A percentile compares a stretch with the other conserved stretches of the same genome.
phyloP scores from a whole-genome alignment of 2,113 vertebrate genomes.

The Colossoma macropomum region DNA sequence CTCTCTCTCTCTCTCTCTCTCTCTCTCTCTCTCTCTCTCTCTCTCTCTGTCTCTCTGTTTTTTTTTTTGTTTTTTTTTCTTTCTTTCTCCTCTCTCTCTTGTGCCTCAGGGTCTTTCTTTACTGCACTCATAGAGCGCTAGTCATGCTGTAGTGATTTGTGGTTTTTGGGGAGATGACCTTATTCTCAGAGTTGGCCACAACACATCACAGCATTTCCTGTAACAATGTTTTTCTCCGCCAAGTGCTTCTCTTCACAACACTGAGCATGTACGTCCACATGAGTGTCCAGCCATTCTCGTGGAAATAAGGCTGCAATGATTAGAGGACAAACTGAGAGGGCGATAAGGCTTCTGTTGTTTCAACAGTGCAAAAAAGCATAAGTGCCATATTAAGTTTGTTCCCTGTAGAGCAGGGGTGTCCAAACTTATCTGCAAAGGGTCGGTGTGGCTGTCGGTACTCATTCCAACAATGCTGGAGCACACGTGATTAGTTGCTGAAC shows the following conservation, averaged over 20 bases:
- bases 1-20: not conserved
- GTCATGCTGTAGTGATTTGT: conserved; percentile 34
- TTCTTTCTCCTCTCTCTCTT: not conserved
- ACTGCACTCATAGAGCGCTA: conserved; percentile 1
- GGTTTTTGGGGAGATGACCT: not conserved
- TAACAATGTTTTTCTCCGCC: not conserved
- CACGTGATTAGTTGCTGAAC: too few relatives aligned
- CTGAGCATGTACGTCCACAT: not conserved
- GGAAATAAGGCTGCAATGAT: too few relatives aligned
- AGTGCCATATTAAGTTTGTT: too few relatives aligned
- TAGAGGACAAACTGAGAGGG: not conserved
- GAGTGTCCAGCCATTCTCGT: too few relatives aligned
- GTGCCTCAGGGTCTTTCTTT: not conserved
- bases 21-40: not conserved
- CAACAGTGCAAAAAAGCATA: too few relatives aligned
- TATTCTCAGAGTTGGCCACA: not conserved
- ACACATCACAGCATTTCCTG: not conserved
- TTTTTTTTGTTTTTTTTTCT: too few relatives aligned
- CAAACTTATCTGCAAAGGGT: too few relatives aligned
- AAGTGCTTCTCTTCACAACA: not conserved
- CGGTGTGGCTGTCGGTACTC: too few relatives aligned
- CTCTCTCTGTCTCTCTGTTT: too few relatives aligned
- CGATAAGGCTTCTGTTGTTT: not conserved
- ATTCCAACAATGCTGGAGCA: too few relatives aligned
- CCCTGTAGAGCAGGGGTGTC: too few relatives aligned